Evolutionary conservation across 2,113 vertebrate genomes (phyloP), one percentile per base, ranked within the genome.

Genomic region (Hippolais icterina): DNA sequence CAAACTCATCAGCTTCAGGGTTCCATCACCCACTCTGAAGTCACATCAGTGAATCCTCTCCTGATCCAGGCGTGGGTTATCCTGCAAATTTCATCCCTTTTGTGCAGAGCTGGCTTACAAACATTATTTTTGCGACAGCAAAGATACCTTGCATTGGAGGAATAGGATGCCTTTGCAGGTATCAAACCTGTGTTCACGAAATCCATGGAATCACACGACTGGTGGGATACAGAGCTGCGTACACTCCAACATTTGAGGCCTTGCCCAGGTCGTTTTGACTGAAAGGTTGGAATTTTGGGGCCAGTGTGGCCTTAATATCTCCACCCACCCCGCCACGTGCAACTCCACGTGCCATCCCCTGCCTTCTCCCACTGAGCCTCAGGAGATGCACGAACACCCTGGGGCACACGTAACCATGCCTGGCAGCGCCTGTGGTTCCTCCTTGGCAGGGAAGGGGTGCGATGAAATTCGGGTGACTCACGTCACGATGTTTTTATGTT

Each of bases 151-250:
- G 46, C 37, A 15, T 91, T 91, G 56, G 61, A 97, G 60, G 78
- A 88, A 92, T 5, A 72, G 14, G 80, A 94, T 71, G 53, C 44
- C 84, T 94, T 92, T 83, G 86, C 91, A 86, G 91, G 78, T 39
- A 60, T 53, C 82, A 74, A 89, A 65, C 61, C 35, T 37, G 33
- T 65, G 47, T 17, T 82, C 74, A 41, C 27, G 82, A 94, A 94
- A 77, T 41, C 23, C 25, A 1, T 29, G 53, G 33, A 57, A 49
- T 66, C 54, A 20, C 60, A 9, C 1, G 15, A 42, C 11, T 0
- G 1, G 23, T 15, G 49, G 39, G 57, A 64, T 18, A 6, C 53
- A 37, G 16, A 52, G 4, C 21, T 29, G 42, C 0, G 0, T 1
- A 5, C 19, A 5, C 10, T 35, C 10, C 33, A 57, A 23, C 0